These are phyloP conservation scores for Malacoctenus gilli DNA, from an alignment of 2,797 vertebrate genomes.

Conservation along the genomic window DNA sequence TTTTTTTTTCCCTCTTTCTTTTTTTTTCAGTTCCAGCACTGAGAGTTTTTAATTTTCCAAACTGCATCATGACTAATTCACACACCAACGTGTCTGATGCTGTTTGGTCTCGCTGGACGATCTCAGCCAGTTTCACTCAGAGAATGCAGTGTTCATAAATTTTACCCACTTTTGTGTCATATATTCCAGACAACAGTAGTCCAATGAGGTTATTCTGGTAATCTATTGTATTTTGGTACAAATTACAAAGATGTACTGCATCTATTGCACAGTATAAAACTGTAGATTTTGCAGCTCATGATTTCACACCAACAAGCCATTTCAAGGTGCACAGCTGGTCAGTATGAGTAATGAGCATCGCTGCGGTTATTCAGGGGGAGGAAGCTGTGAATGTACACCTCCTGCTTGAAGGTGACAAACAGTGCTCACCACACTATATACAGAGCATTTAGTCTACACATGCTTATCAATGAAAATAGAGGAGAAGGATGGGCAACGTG, in stretches of 20 bases:
- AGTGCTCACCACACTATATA: not conserved
- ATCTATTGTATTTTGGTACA: no score
- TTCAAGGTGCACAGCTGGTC: conserved; percentile 5
- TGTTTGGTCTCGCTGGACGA: not conserved
- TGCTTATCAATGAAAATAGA: no score
- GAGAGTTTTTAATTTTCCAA: conserved; percentile 7
- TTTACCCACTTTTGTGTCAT: no score
- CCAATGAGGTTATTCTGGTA: no score
- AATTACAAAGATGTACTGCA: no score
- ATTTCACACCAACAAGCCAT: not conserved
- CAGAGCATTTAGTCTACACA: no score
- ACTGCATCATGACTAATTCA: no score
- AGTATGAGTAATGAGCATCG: not conserved
- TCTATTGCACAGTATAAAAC: not conserved
- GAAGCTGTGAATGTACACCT: conserved; percentile 10
- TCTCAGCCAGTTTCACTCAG: not conserved
- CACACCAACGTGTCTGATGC: not conserved
- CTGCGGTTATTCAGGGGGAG: conserved; percentile 2
- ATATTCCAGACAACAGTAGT: no score
- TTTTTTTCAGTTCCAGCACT: conserved; percentile 1
- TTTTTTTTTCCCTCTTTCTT: conserved; percentile 23
- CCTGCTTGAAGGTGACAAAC: not conserved
- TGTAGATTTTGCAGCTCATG: not conserved
- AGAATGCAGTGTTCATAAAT: no score
- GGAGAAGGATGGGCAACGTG: no score